Conservation (phyloP, 1,140 invertebrate genomes). For the Bombus soroeensis region DNA sequence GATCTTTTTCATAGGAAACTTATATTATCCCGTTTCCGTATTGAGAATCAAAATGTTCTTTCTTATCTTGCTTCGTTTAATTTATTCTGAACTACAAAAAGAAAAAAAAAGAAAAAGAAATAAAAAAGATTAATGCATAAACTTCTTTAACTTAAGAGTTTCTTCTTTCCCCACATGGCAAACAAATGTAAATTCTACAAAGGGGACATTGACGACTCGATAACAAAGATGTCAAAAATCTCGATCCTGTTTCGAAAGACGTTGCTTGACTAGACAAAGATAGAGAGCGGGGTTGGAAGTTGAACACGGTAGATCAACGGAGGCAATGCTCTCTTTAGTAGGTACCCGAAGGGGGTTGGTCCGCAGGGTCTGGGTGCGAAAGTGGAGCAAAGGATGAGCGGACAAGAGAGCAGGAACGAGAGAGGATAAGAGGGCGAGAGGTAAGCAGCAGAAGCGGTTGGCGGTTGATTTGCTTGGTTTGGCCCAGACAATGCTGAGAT, state of each 20-base stretch:
- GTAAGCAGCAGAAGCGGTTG: constrained; percentile 62
- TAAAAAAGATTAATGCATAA: not conserved
- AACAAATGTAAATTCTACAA: not conserved
- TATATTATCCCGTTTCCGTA: not conserved
- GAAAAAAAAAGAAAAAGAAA: too few species aligned
- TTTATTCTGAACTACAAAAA: accelerated
- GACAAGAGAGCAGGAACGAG: not conserved
- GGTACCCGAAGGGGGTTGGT: constrained; percentile 58
- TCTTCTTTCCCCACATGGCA: not conserved
- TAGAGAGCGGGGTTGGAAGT: constrained; percentile 38
- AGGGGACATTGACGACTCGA: not conserved
- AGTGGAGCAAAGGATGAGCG: constrained; percentile 44
- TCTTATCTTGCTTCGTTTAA: not conserved
- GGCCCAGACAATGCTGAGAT: constrained; percentile 74
- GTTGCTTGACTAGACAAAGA: not conserved
- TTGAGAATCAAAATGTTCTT: not conserved
- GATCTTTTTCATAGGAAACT: not conserved
- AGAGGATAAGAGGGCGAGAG: constrained; percentile 42
- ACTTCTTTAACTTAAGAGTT: not conserved
- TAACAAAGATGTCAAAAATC: constrained; percentile 9
- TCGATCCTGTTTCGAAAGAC: not conserved
- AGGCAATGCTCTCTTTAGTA: constrained; percentile 27
- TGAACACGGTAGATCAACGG: constrained; percentile 38
- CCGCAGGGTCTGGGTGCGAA: constrained; percentile 27
- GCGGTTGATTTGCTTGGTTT: constrained; percentile 78